A percentile compares a stretch with the other conserved stretches of the same genome.
phyloP scores from a whole-genome alignment of 2,797 vertebrate genomes.

The Cossypha polioptera region DNA sequence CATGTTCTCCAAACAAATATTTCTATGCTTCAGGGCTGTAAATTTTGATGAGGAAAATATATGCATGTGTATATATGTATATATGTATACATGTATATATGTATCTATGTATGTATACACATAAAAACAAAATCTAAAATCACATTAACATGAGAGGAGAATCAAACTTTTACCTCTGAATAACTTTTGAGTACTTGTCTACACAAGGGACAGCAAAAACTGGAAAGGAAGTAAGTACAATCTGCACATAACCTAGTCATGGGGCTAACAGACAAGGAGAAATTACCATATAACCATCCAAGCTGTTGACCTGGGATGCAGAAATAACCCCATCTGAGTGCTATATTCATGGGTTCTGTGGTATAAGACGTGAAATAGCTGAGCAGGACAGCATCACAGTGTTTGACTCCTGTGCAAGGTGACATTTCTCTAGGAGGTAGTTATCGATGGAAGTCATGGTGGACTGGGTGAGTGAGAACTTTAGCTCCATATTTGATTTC shows the following conservation, averaged over 20 bases:
- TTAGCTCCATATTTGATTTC: background rate
- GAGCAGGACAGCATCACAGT: background rate
- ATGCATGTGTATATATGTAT: rapidly evolving
- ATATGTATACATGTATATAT: rapidly evolving
- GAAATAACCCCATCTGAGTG: background rate
- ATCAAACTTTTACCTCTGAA: background rate
- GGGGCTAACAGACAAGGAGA: background rate
- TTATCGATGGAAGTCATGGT: background rate
- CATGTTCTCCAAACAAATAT: background rate
- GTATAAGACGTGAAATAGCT: background rate
- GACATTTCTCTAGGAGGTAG: rapidly evolving
- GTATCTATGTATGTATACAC: rapidly evolving
- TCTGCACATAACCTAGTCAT: background rate
- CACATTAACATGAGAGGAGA: background rate
- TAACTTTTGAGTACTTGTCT: background rate
- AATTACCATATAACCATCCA: background rate
- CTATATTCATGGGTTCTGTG: background rate
- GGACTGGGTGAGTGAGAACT: background rate
- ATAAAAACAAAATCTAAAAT: background rate
- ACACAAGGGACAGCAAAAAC: background rate
- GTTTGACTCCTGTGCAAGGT: background rate
- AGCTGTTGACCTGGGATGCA: background rate
- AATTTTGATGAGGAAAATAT: background rate
- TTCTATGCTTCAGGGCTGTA: background rate
- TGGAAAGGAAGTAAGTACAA: background rate